A percentile compares a stretch with the other conserved stretches of the same genome.
phyloP scores from a whole-genome alignment of 2,113 vertebrate species.

The Perca flavescens region DNA sequence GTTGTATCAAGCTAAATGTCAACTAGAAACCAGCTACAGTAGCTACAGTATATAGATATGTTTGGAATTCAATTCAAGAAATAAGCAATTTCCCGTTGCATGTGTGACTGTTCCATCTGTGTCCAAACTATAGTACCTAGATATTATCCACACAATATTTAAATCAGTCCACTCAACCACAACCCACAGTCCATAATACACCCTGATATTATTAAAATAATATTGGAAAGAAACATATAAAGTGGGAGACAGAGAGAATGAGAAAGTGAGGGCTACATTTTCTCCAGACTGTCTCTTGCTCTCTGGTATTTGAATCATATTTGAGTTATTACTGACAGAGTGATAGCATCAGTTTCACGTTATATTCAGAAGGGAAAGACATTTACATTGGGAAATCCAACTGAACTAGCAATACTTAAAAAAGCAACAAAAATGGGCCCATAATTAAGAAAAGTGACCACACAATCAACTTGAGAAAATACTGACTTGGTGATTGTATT shows the following conservation, averaged over 20 bases:
- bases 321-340: background rate
- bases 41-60: background rate
- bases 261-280: constrained; percentile 29
- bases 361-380: constrained; percentile 27
- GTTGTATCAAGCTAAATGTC: background rate
- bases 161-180: constrained; percentile 62
- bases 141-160: constrained; percentile 60
- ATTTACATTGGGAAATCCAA: background rate
- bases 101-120: background rate
- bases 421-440: background rate
- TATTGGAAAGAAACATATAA: constrained; percentile 66
- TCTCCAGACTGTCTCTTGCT: constrained; percentile 8
- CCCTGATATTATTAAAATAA: constrained; percentile 62
- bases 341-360: constrained; percentile 15
- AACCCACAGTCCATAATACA: constrained; percentile 71
- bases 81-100: constrained; percentile 8
- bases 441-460: background rate
- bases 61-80: constrained; percentile 6
- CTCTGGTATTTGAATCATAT: background rate
- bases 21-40: background rate
- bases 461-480: background rate
- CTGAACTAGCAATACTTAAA: background rate
- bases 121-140: constrained; percentile 9
- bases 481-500: background rate
- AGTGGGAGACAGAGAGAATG: constrained; percentile 13